Percentiles rank a stretch among this genome's conserved stretches.
Evolutionary conservation across 2,113 vertebrate species (phyloP).

Genomic region (Bubalus kerabau): DNA sequence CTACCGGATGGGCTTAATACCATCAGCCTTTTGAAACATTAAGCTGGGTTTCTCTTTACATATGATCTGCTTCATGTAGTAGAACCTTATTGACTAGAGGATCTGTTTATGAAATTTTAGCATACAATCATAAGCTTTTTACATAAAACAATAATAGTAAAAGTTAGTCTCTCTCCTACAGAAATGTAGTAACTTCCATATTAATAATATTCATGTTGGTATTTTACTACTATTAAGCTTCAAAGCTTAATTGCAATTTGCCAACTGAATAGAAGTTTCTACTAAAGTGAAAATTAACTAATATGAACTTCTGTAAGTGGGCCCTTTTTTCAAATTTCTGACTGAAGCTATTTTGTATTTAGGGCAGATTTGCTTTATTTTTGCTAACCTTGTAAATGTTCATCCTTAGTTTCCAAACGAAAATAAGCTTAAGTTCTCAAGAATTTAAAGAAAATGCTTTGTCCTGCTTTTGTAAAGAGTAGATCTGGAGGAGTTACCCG

Average conservation of each 20-base stretch:
- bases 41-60: background rate
- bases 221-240: background rate
- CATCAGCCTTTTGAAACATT: background rate
- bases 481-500: background rate
- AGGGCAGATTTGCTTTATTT: background rate
- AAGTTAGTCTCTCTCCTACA: background rate
- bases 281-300: background rate
- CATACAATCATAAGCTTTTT: background rate
- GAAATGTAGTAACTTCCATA: background rate
- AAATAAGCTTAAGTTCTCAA: slow-evolving; percentile 4
- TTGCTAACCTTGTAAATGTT: background rate
- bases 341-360: background rate
- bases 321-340: background rate
- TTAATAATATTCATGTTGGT: background rate
- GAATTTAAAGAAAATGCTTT: slow-evolving; percentile 8
- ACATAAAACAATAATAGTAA: background rate
- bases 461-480: background rate
- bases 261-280: background rate
- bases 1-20: too few species aligned
- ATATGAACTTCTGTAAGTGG: background rate
- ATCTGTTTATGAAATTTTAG: background rate
- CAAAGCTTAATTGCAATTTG: background rate
- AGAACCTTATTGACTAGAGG: background rate
- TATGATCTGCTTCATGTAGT: background rate
- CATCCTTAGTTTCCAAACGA: background rate